Base-by-base conservation (phyloP, 2,797 vertebrate species). In the Poliocrania exsul region DNA sequence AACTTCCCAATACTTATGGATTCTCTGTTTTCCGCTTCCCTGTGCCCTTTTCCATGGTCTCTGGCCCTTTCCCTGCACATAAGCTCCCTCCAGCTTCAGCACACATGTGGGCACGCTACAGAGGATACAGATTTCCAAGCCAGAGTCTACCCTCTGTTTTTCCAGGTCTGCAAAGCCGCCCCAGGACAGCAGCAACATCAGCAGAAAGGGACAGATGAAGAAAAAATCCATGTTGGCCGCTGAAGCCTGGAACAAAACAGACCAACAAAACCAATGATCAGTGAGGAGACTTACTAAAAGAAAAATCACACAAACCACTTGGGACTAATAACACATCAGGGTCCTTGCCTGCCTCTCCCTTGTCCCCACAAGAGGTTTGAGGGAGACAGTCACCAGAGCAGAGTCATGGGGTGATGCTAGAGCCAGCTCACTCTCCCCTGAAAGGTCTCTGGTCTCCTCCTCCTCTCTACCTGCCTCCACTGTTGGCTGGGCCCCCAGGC, bases 51-150 rank as follows among this genome's bases (percentile, higher is more conserved):
- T 64, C 33, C 0, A 0, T 28, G 33, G 25, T 50, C 75, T 83
- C 62, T 70, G 72, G 56, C 26, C 16, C 28, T 8, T 40, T 62
- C 57, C 57, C 31, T n/a, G 50, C 0, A 1, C 2, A 7, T 0
- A 1, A 21, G 8, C 38, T 72, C 66, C 15, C 57, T 89, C 54
- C 57, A 83, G 67, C n/a, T 61, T 53, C 53, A 15, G 1, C 26
- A 77, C 16, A 42, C 17, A 42, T 42, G 40, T 42, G 40, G 47
- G 14, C 47, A 82, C 65, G 23, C 77, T 53, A 46, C 47, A 49
- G 73, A 94, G 98, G 99, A 99, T 99, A 99, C 99, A 99, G 97
- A 99, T 99, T 97, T 99, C 98, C 97, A 99, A 97, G 96, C 98
- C 98, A 17, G 98, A 98, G 97, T 99, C 98, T 13, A 98, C 96